These are phyloP conservation scores for Bovichtus variegatus DNA, from an alignment of 2,797 vertebrate species.

Conservation along the genomic window DNA sequence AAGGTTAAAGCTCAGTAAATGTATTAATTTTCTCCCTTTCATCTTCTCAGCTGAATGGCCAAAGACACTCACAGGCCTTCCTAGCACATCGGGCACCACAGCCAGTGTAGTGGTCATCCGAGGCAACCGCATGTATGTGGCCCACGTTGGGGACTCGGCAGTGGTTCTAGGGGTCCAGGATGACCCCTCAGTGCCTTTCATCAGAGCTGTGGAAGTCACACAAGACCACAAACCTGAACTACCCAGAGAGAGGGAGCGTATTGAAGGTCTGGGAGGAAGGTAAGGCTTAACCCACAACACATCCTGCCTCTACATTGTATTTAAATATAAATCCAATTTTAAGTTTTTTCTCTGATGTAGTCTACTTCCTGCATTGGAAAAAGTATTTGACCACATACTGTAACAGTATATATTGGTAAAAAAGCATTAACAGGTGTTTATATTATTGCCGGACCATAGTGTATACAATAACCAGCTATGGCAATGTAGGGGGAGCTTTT, in stretches of 20 bases:
- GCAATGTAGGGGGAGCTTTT: not conserved
- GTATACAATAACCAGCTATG: not conserved
- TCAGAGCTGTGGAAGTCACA: conserved; percentile 94
- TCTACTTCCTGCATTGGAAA: not conserved
- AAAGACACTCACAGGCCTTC: conserved; percentile 95
- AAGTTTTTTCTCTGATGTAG: not conserved
- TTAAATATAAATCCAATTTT: not conserved
- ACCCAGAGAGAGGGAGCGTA: conserved; percentile 93
- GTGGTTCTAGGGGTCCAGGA: conserved; percentile 95
- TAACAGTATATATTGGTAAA: not conserved
- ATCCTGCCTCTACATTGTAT: not conserved
- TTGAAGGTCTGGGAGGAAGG: conserved; percentile 97
- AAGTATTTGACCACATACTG: not conserved
- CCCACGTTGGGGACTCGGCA: conserved; percentile 95
- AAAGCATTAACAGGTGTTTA: not conserved
- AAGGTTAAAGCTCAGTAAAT: not conserved
- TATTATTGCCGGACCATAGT: not conserved
- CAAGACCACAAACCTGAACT: conserved; percentile 98
- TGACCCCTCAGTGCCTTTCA: conserved; percentile 88
- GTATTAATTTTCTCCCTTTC: not conserved
- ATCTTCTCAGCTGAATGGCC: conserved; percentile 93
- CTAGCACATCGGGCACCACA: conserved; percentile 96
- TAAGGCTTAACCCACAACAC: conserved; percentile 57
- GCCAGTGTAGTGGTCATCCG: conserved; percentile 95
- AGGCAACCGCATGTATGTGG: conserved; percentile 94